Percentiles rank a stretch among this genome's conserved stretches.
These are phyloP conservation scores for Sceloporus tristichus DNA, from an alignment of 2,113 vertebrate genomes.

Conservation along the genomic window DNA sequence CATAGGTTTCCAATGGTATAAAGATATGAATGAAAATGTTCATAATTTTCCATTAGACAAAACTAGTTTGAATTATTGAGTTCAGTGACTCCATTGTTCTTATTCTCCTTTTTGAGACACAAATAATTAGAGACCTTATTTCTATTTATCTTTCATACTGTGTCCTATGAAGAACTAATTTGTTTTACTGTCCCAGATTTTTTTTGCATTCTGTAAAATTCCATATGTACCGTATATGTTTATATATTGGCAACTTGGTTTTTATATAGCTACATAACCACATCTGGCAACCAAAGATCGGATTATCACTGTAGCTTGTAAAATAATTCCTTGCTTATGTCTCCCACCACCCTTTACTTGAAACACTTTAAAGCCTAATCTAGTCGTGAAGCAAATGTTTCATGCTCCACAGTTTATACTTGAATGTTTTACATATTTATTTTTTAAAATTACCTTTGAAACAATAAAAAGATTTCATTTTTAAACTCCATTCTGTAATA, in stretches of 20 bases:
- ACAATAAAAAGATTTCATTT: conserved; percentile 16
- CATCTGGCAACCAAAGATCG: background rate
- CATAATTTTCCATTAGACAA: background rate
- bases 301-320: background rate
- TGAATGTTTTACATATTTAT: conserved; percentile 26
- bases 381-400: background rate
- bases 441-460: conserved; percentile 1
- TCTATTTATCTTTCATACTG: background rate
- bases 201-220: conserved; percentile 7
- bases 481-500: background rate
- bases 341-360: background rate
- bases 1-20: background rate
- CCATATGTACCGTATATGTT: conserved; percentile 1
- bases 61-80: background rate
- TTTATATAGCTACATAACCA: background rate
- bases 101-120: background rate
- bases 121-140: background rate
- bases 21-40: background rate
- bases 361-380: background rate
- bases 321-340: background rate
- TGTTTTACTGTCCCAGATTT: background rate
- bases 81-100: background rate
- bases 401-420: conserved; percentile 11
- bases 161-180: background rate
- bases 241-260: background rate